phyloP scores from a whole-genome alignment of 2,888 invertebrate species.

The Elegia similella region DNA sequence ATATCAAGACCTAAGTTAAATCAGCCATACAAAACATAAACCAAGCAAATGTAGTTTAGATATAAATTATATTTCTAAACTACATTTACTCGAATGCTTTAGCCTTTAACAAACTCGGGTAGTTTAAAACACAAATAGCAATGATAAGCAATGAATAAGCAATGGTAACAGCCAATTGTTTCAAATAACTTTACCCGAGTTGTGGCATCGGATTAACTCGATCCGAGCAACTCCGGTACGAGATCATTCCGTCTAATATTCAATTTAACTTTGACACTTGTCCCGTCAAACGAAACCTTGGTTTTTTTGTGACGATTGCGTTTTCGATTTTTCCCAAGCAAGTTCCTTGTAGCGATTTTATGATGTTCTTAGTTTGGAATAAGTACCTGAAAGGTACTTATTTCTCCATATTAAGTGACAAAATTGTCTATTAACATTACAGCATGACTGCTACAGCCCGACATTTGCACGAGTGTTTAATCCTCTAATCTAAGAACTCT shows the following conservation, averaged over 20 bases:
- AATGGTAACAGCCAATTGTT: constrained; percentile 66
- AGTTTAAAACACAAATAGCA: constrained; percentile 34
- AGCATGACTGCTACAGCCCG: too few species aligned
- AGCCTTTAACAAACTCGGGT: constrained; percentile 21
- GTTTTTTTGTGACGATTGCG: constrained; percentile 59
- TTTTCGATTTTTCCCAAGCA: constrained; percentile 51
- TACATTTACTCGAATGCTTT: not conserved
- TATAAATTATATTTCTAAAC: too few species aligned
- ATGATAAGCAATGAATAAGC: constrained; percentile 60
- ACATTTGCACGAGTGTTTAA: not conserved
- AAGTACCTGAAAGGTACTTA: too few species aligned
- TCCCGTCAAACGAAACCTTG: constrained; percentile 67
- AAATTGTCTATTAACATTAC: too few species aligned
- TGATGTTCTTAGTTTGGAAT: too few species aligned
- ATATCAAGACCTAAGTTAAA: too few species aligned
- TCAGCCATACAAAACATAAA: too few species aligned
- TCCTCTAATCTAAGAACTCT: constrained; percentile 18
- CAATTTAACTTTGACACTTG: constrained; percentile 82
- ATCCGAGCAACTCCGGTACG: constrained; percentile 62
- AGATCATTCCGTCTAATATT: constrained; percentile 80
- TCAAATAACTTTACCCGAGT: constrained; percentile 69
- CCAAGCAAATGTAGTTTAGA: too few species aligned
- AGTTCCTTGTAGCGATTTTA: too few species aligned
- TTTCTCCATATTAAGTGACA: too few species aligned
- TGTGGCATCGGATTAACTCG: constrained; percentile 76